Evolutionary conservation across 2,113 vertebrate species (phyloP).

Genomic region (Takifugu flavidus): DNA sequence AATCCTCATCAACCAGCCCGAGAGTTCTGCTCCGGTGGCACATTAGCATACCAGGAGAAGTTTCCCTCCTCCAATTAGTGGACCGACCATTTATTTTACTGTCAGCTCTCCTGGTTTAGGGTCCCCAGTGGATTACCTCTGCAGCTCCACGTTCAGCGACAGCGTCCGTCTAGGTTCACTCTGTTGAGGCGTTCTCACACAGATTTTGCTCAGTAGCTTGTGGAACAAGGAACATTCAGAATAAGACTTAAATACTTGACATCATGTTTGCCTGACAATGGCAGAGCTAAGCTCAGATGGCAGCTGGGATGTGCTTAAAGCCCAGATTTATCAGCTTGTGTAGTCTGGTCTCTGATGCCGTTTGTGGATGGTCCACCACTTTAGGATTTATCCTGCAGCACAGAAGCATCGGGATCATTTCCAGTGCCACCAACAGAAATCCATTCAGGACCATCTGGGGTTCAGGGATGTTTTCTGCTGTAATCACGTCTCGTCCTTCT

Average conservation of each 20-base stretch:
- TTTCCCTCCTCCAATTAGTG: conserved; percentile 13
- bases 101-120: background rate
- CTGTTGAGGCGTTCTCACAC: background rate
- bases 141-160: background rate
- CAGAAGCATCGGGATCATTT: too few relatives aligned
- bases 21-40: background rate
- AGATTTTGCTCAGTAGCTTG: background rate
- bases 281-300: background rate
- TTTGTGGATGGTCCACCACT: background rate
- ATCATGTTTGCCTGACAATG: background rate
- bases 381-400: too few relatives aligned
- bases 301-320: conserved; percentile 14
- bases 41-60: conserved; percentile 2
- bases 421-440: background rate
- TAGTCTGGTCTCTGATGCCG: conserved; percentile 12
- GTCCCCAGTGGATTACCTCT: background rate
- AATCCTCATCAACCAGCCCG: background rate
- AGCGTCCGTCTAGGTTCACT: conserved; percentile 4
- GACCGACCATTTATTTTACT: background rate
- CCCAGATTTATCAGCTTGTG: background rate
- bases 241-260: background rate
- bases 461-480: background rate
- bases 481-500: background rate
- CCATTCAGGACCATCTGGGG: too few relatives aligned
- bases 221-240: conserved; percentile 1